Evolutionary conservation across 1,140 invertebrate species (phyloP), one percentile per base, ranked within the genome.

Genomic region (Drosophila ercepeae): DNA sequence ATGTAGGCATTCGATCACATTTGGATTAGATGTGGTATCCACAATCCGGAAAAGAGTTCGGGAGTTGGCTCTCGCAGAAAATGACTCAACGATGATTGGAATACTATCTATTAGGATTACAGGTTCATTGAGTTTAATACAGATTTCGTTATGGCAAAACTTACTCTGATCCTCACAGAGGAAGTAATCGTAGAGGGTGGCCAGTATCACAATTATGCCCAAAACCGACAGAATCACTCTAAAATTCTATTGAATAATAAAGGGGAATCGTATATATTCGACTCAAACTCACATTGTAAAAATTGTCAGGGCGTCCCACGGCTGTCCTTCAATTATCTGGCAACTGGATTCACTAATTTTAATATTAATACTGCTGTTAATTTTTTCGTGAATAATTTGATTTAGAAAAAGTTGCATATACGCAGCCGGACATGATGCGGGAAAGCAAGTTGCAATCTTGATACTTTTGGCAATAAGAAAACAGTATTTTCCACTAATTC

Each of bases 1-100:
- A 63, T 93, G 91, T 9, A 94, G 49, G 52, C 92, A 93, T 2
- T 93, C 58, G n/a, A 84, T 79, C 6, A 77, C 63, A 51, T 82
- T 81, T 0, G 59, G 63, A 16, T 81, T 81, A 2, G 48, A 52
- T 1, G 55, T 45, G 1, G n/a, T 58, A 4, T 45, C 44, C 0
- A 63, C 39, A 3, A 69, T 27, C 0, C 54, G 68, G 13, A 82
- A 79, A 0, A 81, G 45, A 0, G 42, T 21, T 0, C 65, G 27
- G 2, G 75, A 60, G 44, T 75, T 75, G 14, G 25, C 55, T 2
- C 75, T 72, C 7, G 60, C 69, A 5, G 76, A 79, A 29, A 74
- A 79, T 3, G 48, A 39, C 25, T 72, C 75, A 0, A 78, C 50
- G 13, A 63, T 0, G 0, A 7, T 21, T 1, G 67, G 60, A 4